Evolutionary conservation across 2,113 vertebrate species (phyloP).

Genomic region (Haemorhous mexicanus): DNA sequence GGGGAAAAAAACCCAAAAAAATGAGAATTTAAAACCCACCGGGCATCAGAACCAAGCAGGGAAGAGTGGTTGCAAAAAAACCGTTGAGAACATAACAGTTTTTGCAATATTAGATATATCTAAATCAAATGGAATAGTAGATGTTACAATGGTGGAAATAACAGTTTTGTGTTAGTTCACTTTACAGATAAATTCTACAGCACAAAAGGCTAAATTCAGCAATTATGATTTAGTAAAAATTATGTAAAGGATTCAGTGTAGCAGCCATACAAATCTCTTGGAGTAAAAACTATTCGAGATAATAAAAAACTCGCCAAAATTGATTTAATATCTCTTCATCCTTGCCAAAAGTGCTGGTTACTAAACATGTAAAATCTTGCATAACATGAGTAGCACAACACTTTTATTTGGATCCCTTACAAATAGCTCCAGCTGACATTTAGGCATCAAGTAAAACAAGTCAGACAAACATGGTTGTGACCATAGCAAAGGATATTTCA

Average conservation of each 20-base stretch:
- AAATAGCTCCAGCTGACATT: not conserved
- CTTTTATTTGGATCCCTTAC: not conserved
- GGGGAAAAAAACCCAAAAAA: not conserved
- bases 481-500: not conserved
- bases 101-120: not conserved
- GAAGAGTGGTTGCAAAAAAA: not conserved
- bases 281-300: not conserved
- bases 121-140: not conserved
- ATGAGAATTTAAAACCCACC: not conserved
- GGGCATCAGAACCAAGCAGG: not conserved
- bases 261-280: not conserved
- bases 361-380: not conserved
- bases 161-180: not conserved
- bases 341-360: not conserved
- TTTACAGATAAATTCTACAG: not conserved
- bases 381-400: not conserved
- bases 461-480: not conserved
- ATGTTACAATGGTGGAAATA: not conserved
- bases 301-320: not conserved
- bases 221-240: not conserved
- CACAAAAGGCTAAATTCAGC: not conserved
- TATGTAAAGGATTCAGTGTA: not conserved
- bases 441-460: not conserved
- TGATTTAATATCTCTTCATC: not conserved
- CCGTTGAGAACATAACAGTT: not conserved